Base-by-base conservation (phyloP, 2,113 vertebrate species). In the Scopus umbretta region DNA sequence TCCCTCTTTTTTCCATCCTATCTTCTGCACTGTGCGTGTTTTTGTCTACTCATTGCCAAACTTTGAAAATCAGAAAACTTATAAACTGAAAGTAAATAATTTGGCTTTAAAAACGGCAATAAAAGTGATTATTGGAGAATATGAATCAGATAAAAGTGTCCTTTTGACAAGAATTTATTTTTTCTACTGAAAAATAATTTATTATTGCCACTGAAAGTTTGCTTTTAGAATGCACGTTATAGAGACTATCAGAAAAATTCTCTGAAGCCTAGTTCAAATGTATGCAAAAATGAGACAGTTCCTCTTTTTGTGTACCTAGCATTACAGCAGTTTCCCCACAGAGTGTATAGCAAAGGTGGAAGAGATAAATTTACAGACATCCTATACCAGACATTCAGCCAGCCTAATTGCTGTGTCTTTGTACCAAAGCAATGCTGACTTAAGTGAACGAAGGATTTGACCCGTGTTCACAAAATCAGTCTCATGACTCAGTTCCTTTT, bases 141-240 rank as follows among this genome's bases (percentile, higher is more conserved):
- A 97, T 86, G 94, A 97, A 96, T 86, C 82, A 97, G 96, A 95
- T 94, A 96, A 95, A 94, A 91, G 78, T 96, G 93, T 94, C 83
- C 83, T 49, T 95, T 89, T 95, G 94, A 97, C 92, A 97, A 97
- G 68, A 88, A 92, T 84, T 97, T 95, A 82, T 91, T 98, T 98
- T 91, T 95, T 89, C 80, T 84, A 29, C 81, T 58, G 86, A 93
- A 94, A 96, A 96, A 95, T 59, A 95, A 94, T 81, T 96, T 96
- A 88, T 96, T 96, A 94, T 97, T 95, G 61, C 70, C 92, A 90
- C 86, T 80, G 87, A 95, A 95, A 43, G 50, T 81, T 86, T 92
- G 85, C 49, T 86, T 83, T 80, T 45, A 96, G 95, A 95, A 83
- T 66, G 88, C 59, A 80, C 0, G 0, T 76, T 91, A 96, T 52